Evolutionary conservation across 2,888 invertebrate species (phyloP), one percentile per base, ranked within the genome.

Genomic region (Coenonympha arcania): DNA sequence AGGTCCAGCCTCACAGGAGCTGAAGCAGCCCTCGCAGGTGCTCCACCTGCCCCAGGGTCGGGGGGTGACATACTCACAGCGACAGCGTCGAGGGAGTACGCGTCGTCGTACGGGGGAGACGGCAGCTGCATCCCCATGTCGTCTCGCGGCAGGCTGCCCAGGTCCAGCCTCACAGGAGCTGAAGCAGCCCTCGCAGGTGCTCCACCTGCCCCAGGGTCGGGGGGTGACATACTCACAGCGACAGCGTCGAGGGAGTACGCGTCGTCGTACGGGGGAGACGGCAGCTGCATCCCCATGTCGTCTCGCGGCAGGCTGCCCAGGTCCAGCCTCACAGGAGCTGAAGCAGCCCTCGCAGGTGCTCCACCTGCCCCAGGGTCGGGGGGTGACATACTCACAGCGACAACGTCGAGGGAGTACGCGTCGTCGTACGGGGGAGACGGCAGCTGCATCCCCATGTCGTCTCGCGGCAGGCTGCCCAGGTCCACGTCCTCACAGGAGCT

Each of bases 351-450:
- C 0, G 63, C 48, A n/a, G n/a, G n/a, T n/a, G n/a, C n/a, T n/a
- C n/a, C n/a, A n/a, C n/a, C n/a, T n/a, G 24, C 24, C 8, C 4
- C 24, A 8, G 24, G 24, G 24, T 1, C n/a, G n/a, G n/a, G n/a
- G n/a, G n/a, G 24, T 26, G 24, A 9, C 31, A 16, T 8, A 47
- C 52, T 48, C 22, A 60, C 60, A 40, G 22, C 19, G 68, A n/a
- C n/a, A n/a, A 73, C 49, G 42, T 37, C 51, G 0, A 57, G 30
- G 3, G 22, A 31, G 9, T 51, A 58, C 1, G 31, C 33, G n/a
- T 57, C 52, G 4, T 33, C 24, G 54, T 85, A 79, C 0, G 77
- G 73, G 18, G 87, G 87, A 30, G 72, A 46, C 0, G 87, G 87
- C 11, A 70, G 64, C 31, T 59, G 61, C 74, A 81, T 71, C 47